These are phyloP conservation scores for Cassiopea xamachana DNA, from an alignment of 30 jellyfish, hydroid and myxozoan genomes.

Conservation along the genomic window DNA sequence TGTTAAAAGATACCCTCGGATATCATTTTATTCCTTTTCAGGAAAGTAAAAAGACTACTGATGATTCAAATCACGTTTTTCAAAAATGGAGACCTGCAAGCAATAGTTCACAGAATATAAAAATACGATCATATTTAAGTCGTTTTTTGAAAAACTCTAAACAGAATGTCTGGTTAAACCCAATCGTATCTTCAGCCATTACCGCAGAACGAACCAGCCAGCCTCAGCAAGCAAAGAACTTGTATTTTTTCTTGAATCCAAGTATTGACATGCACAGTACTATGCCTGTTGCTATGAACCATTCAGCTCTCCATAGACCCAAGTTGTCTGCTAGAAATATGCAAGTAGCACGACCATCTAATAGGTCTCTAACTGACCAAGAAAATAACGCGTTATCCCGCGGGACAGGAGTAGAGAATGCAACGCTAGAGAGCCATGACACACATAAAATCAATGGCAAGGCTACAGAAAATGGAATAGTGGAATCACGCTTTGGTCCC, in stretches of 20 bases:
- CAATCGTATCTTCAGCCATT: slow-evolving; percentile 62
- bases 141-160: slow-evolving; percentile 49
- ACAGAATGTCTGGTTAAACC: slow-evolving; percentile 59
- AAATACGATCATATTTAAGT: slow-evolving; percentile 61
- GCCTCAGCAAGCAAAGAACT: neutral
- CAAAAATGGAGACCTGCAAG: slow-evolving; percentile 53
- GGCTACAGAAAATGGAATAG: slow-evolving; percentile 1
- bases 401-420: slow-evolving; percentile 26
- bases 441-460: neutral
- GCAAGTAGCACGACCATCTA: slow-evolving; percentile 21
- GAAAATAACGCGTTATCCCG: slow-evolving; percentile 54
- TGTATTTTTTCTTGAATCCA: slow-evolving; percentile 9
- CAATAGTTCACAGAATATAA: slow-evolving; percentile 32
- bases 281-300: slow-evolving; percentile 44
- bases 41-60: slow-evolving; percentile 30
- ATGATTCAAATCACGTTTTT: neutral
- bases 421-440: neutral
- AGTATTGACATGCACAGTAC: slow-evolving; percentile 15
- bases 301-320: slow-evolving; percentile 62
- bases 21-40: neutral
- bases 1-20: too few species aligned
- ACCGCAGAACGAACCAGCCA: slow-evolving; percentile 28
- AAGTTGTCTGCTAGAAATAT: slow-evolving; percentile 40
- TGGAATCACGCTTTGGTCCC: slow-evolving; percentile 21
- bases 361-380: slow-evolving; percentile 42